A percentile compares a stretch with the other conserved stretches of the same genome.
phyloP scores from a whole-genome alignment of 2,113 vertebrate genomes.

The Tylochromis polylepis region DNA sequence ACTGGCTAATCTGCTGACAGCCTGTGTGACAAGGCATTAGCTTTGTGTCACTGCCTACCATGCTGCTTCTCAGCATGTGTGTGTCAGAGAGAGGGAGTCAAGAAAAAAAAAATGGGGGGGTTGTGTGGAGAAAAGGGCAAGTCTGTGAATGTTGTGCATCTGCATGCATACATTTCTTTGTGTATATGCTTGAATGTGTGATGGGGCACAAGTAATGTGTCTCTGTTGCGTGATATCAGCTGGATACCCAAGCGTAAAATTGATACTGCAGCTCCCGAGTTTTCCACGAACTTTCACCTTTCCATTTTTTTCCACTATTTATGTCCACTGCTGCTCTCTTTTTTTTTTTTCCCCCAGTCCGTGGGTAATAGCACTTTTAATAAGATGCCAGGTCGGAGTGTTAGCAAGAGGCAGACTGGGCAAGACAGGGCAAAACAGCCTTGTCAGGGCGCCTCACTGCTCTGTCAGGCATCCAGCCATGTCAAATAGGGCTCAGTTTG shows the following conservation, averaged over 20 bases:
- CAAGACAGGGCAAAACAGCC: slow-evolving; percentile 7
- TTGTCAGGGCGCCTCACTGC: background rate
- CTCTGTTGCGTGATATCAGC: slow-evolving; percentile 1
- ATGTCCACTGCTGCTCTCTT: background rate
- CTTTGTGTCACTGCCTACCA: slow-evolving; percentile 75
- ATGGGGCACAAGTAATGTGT: slow-evolving; percentile 5
- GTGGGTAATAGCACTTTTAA: slow-evolving; percentile 22
- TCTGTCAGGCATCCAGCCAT: slow-evolving; percentile 7
- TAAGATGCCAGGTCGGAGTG: slow-evolving; percentile 13
- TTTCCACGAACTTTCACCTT: slow-evolving; percentile 28
- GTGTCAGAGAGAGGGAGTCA: slow-evolving; percentile 13
- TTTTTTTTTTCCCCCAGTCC: background rate
- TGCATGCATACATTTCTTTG: slow-evolving; percentile 20
- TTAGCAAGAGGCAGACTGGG: background rate
- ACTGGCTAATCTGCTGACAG: slow-evolving; percentile 80
- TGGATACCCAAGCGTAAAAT: slow-evolving; percentile 32
- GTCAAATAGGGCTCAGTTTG: slow-evolving; percentile 14
- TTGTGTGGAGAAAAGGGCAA: background rate
- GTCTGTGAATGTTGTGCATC: background rate
- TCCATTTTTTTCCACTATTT: slow-evolving; percentile 28
- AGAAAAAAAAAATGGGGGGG: background rate
- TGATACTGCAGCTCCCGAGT: background rate
- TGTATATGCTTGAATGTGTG: background rate
- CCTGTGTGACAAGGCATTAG: slow-evolving; percentile 79
- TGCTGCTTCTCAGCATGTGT: slow-evolving; percentile 64